Evolutionary conservation across 1,140 invertebrate genomes (phyloP).

Genomic region (Coelopa frigida): DNA sequence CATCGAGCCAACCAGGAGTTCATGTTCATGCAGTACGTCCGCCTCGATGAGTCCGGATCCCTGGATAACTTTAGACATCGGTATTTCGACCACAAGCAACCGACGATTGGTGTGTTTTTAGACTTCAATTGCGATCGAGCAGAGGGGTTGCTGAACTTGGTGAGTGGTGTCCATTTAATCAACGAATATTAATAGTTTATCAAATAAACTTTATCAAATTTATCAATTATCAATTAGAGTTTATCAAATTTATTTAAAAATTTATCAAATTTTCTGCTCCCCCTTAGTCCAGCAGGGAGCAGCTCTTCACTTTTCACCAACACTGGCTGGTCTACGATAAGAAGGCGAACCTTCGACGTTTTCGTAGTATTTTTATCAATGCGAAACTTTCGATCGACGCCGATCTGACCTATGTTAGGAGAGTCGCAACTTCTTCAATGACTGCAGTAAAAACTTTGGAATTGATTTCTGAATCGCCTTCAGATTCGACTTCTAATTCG

Average conservation of each 20-base stretch:
- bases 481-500: too few species aligned
- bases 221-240: not conserved
- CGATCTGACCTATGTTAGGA: constrained; percentile 17
- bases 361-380: not conserved
- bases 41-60: constrained; percentile 6
- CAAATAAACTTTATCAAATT: not conserved
- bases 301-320: not conserved
- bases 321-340: constrained; percentile 1
- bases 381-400: not conserved
- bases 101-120: not conserved
- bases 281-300: not conserved
- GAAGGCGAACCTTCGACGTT: not conserved
- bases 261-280: too few species aligned
- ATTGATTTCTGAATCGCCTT: too few species aligned
- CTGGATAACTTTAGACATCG: constrained; percentile 19
- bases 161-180: not conserved
- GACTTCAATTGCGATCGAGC: not conserved
- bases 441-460: too few species aligned
- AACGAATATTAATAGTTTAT: not conserved
- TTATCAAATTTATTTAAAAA: not conserved
- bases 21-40: constrained; percentile 19
- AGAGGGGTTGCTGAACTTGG: not conserved
- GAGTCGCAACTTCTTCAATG: too few species aligned
- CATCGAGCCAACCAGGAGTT: constrained; percentile 13
- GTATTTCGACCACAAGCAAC: too few species aligned